A percentile compares a stretch with the other conserved stretches of the same genome.
These are phyloP conservation scores for Phymorhynchus buccinoides DNA, from an alignment of 1,140 invertebrate genomes.

Conservation along the genomic window DNA sequence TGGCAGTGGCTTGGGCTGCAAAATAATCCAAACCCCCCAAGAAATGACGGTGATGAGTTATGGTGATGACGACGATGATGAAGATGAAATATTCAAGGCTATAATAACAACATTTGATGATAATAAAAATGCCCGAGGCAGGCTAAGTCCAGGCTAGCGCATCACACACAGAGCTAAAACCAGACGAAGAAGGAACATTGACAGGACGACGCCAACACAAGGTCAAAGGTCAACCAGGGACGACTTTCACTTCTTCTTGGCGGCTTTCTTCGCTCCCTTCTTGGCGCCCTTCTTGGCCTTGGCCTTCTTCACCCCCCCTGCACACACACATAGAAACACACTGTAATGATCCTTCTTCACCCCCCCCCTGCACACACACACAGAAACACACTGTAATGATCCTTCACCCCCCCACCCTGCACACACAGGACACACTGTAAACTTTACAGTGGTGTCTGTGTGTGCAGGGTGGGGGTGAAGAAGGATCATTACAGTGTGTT, in stretches of 20 bases:
- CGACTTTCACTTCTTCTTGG: slow-evolving; percentile 31
- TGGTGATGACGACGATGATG: neutral
- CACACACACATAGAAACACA: too few relatives aligned
- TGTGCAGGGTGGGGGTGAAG: too few relatives aligned
- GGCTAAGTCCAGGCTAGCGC: slow-evolving; percentile 32
- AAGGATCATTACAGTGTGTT: too few relatives aligned
- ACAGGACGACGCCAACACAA: neutral
- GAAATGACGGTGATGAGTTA: too few relatives aligned
- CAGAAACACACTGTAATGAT: too few relatives aligned
- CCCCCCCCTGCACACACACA: too few relatives aligned
- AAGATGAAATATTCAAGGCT: neutral
- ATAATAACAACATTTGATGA: slow-evolving; percentile 16
- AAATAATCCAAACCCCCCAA: too few relatives aligned
- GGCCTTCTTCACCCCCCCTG: slow-evolving; percentile 38
- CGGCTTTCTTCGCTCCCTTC: slow-evolving; percentile 35
- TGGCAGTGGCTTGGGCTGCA: too few relatives aligned
- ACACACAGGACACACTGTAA: too few relatives aligned
- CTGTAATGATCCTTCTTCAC: too few relatives aligned
- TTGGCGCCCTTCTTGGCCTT: slow-evolving; percentile 38
- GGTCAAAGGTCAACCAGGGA: neutral
- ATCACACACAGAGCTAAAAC: slow-evolving; percentile 5
- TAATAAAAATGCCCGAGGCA: neutral
- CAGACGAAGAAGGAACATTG: neutral
- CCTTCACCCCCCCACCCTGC: too few relatives aligned
- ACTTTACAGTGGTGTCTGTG: too few relatives aligned